Base-by-base conservation (phyloP, 2,888 invertebrate species). In the Platerodrilus igneus region DNA sequence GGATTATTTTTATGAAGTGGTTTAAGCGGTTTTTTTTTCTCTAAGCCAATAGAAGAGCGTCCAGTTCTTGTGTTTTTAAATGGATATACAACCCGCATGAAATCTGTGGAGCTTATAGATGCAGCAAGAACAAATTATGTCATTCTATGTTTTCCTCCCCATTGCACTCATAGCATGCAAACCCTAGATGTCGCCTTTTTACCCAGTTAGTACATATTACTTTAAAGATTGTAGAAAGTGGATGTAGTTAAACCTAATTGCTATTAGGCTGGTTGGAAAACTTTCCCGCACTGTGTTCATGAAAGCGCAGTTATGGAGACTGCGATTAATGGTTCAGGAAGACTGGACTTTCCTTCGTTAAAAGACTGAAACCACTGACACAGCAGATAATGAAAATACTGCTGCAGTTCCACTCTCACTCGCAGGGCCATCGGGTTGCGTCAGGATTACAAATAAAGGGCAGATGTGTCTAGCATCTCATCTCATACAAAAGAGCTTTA, bases 131-230 rank as follows among this genome's bases (percentile, higher is more conserved):
- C 51, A 37, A 25, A 40, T 14, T 41, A 56, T 1, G 20, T 47
- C 10, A 45, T 67, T 3, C 36, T 63, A 2, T 57, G 58, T 27
- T 43, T 54, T 21, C 54, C 54, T 6, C 55, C 52, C 7, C 57
- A 57, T 35, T 54, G 55, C 41, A 50, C 54, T 3, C 51, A 56
- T 41, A 26, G 45, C 14, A 25, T 59, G 27, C 52, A 57, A 32
- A 52, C 53, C 6, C 39, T 42, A 14, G 47, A 47, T 43, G 49
- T 55, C 9, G 32, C 41, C 27, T 52, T 55, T 34, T 53, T 52
- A 50, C 37, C 53, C 53, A 17, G 14, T 55, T 17, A 53, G 50
- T 14, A 37, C 31, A 27, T 57, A 45, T 34, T 54, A 56, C 23
- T 35, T 32, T 14, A 37, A 52, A 28, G 49, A 54, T 40, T 43